A percentile compares a stretch with the other conserved stretches of the same genome.
Conservation (phyloP, 2,888 invertebrate species). For the Pedicia rivosa region DNA sequence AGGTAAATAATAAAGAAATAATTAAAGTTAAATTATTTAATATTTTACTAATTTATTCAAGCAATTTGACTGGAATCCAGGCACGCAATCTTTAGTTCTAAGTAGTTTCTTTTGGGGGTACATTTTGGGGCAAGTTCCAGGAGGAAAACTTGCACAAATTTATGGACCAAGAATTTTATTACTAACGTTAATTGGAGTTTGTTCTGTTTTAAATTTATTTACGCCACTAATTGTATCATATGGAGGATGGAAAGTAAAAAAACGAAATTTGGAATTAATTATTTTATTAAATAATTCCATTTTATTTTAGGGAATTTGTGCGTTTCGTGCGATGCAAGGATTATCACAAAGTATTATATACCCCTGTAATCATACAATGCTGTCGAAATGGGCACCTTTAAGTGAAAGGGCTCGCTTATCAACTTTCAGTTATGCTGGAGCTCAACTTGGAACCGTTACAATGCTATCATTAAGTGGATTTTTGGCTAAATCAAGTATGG, state of each 20-base stretch:
- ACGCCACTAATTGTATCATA: slow-evolving; percentile 45
- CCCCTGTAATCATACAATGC: slow-evolving; percentile 42
- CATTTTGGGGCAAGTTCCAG: slow-evolving; percentile 37
- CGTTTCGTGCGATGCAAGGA: slow-evolving; percentile 43
- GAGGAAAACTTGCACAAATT: slow-evolving; percentile 47
- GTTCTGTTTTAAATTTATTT: slow-evolving; percentile 43
- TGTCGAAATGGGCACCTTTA: slow-evolving; percentile 50
- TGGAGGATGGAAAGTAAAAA: slow-evolving; percentile 46
- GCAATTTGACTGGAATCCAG: slow-evolving; percentile 35
- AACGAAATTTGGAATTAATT: too few relatives aligned
- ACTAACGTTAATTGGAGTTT: slow-evolving; percentile 34
- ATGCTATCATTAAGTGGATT: slow-evolving; percentile 50
- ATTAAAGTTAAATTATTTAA: neutral
- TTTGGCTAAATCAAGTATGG: slow-evolving; percentile 41
- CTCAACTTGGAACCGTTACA: slow-evolving; percentile 57
- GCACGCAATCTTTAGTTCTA: slow-evolving; percentile 35
- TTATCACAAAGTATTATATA: slow-evolving; percentile 44
- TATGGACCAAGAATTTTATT: slow-evolving; percentile 48
- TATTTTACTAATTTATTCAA: slow-evolving; percentile 7
- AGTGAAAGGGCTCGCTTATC: slow-evolving; percentile 48
- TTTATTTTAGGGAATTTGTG: too few relatives aligned
- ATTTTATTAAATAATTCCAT: too few relatives aligned
- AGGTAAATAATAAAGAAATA: slow-evolving; percentile 20
- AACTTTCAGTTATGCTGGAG: slow-evolving; percentile 47
- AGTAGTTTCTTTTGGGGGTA: slow-evolving; percentile 49